Evolutionary conservation across 2,113 vertebrate species (phyloP).

Genomic region (Tachysurus vachellii): DNA sequence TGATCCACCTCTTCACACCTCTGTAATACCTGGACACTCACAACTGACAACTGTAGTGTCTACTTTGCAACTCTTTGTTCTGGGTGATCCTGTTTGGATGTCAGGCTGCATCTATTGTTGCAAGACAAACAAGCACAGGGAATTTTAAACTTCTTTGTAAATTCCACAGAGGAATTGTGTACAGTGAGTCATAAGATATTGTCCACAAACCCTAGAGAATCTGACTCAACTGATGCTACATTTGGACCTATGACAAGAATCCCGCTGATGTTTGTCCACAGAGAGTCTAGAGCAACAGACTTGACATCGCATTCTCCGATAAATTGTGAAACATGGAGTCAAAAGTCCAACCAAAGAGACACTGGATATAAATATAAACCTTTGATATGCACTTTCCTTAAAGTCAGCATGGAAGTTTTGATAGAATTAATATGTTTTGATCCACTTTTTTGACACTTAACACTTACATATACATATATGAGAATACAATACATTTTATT

Average conservation of each 20-base stretch:
- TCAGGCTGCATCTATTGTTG: neutral
- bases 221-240: neutral
- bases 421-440: neutral
- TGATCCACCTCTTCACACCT: neutral
- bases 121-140: neutral
- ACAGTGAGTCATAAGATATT: neutral
- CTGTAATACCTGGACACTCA: neutral
- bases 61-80: neutral
- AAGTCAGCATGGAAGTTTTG: neutral
- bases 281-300: neutral
- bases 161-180: neutral
- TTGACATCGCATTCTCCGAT: neutral
- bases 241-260: neutral
- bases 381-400: neutral
- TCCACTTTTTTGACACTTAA: neutral
- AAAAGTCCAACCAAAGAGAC: neutral
- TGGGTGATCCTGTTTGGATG: neutral
- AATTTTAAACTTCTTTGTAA: neutral
- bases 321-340: neutral
- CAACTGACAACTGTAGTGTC: neutral
- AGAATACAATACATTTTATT: neutral
- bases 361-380: neutral
- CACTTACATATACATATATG: too few relatives aligned
- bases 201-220: neutral
- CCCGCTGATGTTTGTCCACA: neutral